Conservation (phyloP, 2,888 invertebrate genomes). For the Stenodema calcarata region DNA sequence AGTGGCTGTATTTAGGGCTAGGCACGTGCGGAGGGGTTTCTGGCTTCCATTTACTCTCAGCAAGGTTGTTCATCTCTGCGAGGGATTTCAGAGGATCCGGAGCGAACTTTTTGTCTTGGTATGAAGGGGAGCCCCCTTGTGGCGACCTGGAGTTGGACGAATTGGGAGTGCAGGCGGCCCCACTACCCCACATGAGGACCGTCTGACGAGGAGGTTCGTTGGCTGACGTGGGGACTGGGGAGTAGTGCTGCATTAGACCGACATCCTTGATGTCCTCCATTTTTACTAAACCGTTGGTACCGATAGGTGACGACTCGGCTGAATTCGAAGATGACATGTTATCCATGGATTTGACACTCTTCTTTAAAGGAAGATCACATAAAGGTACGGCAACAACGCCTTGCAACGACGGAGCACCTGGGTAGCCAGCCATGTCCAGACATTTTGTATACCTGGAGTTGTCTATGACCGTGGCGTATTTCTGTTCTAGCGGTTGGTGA, state of each 20-base stretch:
- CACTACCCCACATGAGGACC: slow-evolving; percentile 88
- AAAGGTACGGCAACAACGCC: slow-evolving; percentile 56
- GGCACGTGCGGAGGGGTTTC: slow-evolving; percentile 61
- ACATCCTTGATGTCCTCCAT: slow-evolving; percentile 69
- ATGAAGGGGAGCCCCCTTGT: slow-evolving; percentile 53
- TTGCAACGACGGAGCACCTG: slow-evolving; percentile 53
- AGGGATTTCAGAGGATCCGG: slow-evolving; percentile 63
- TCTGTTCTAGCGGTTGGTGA: slow-evolving; percentile 69
- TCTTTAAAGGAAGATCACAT: slow-evolving; percentile 55
- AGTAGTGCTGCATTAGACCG: slow-evolving; percentile 58
- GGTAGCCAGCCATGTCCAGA: slow-evolving; percentile 64
- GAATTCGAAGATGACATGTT: slow-evolving; percentile 60
- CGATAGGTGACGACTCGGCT: slow-evolving; percentile 70
- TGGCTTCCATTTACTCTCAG: slow-evolving; percentile 64
- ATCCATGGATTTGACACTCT: slow-evolving; percentile 55
- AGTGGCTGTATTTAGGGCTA: slow-evolving; percentile 60
- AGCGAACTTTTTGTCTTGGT: slow-evolving; percentile 56
- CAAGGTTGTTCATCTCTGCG: slow-evolving; percentile 64
- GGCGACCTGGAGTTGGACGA: slow-evolving; percentile 54
- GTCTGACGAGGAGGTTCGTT: slow-evolving; percentile 73
- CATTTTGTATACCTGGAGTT: slow-evolving; percentile 60
- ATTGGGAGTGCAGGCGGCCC: slow-evolving; percentile 57
- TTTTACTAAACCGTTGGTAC: slow-evolving; percentile 65
- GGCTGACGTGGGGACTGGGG: slow-evolving; percentile 52
- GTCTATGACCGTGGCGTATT: slow-evolving; percentile 61